Conservation (phyloP, 1,140 invertebrate species). For the Calephelis virginiensis region DNA sequence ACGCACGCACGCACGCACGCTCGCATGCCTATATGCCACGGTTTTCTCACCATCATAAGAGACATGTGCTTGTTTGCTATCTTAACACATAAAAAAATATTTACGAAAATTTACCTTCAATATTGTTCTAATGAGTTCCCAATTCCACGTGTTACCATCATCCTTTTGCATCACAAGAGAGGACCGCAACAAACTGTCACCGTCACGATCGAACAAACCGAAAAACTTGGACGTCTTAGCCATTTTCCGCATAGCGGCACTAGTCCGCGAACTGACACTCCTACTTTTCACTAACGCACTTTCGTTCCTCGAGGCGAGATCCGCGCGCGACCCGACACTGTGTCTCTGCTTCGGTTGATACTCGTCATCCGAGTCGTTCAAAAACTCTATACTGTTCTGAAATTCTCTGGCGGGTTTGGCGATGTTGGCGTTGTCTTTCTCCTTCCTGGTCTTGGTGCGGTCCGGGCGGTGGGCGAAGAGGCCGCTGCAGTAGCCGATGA, state of each 20-base stretch:
- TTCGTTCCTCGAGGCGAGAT: constrained; percentile 61
- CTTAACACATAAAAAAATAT: too few species aligned
- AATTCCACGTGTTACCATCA: constrained; percentile 89
- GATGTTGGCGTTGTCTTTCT: constrained; percentile 63
- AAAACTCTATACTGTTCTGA: constrained; percentile 54
- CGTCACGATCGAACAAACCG: constrained; percentile 76
- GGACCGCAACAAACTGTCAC: constrained; percentile 85
- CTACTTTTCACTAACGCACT: constrained; percentile 72
- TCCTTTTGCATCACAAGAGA: constrained; percentile 86
- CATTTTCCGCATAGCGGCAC: constrained; percentile 65
- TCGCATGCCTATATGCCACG: too few species aligned
- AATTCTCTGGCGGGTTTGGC: constrained; percentile 51
- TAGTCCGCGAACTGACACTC: constrained; percentile 71
- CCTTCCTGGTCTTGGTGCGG: constrained; percentile 58
- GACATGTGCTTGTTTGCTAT: neutral
- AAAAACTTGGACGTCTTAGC: constrained; percentile 68
- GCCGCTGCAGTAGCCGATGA: constrained; percentile 80
- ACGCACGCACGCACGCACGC: too few species aligned
- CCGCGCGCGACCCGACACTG: constrained; percentile 65
- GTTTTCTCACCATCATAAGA: too few species aligned
- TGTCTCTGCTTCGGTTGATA: constrained; percentile 65
- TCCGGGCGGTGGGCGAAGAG: constrained; percentile 50
- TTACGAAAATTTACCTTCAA: constrained; percentile 81
- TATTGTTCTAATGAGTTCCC: constrained; percentile 88
- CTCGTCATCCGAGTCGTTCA: constrained; percentile 69